Base-by-base conservation (phyloP, 2,797 vertebrate genomes). In the Eurystomus glaucurus region DNA sequence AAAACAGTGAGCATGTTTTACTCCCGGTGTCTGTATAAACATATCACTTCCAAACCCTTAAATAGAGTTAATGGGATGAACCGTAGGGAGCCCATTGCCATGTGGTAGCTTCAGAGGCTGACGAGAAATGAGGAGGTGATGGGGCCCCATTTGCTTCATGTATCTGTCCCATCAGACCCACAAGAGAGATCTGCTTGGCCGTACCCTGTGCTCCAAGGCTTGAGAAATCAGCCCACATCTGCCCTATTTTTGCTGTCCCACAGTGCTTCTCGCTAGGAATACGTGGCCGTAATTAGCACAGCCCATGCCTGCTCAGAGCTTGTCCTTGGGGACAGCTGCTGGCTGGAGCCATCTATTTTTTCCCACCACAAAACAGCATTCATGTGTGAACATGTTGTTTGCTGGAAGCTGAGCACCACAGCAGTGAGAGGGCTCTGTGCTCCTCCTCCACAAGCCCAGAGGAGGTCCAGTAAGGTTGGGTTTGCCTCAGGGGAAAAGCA, bases 301-400 rank as follows among this genome's bases (percentile, higher is more conserved):
- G 76, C 78, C 88, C n/a, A 0, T 72, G 57, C n/a, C 58, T 0
- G 0, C 77, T 20, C 93, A 9, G 35, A 70, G 85, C 76, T 79
- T 33, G 80, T 91, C 89, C 94, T 94, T 16, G 0, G 92, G 91
- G 94, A 89, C 93, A 96, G 95, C 95, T 96, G 96, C 85, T 84
- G 88, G 8, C 90, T 94, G 78, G 54, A 86, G 70, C 20, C 3
- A 1, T 29, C 85, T 82, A 81, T 88, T 90, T 95, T 75, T 66
- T 61, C 50, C 93, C 93, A 75, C 76, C 82, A 77, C 84, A 60
- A 58, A 90, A 9, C 57, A 88, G 29, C 55, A 21, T 45, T 79
- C 11, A 0, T 88, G 88, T 90, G 90, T 6, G 11, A 88, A 23
- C 66, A 31, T 17, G 74, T 82, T 4, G 4, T 71, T 64, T 75